A percentile compares a stretch with the other conserved stretches of the same genome.
Conservation (phyloP, 2,113 vertebrate species). For the Odontesthes bonariensis region DNA sequence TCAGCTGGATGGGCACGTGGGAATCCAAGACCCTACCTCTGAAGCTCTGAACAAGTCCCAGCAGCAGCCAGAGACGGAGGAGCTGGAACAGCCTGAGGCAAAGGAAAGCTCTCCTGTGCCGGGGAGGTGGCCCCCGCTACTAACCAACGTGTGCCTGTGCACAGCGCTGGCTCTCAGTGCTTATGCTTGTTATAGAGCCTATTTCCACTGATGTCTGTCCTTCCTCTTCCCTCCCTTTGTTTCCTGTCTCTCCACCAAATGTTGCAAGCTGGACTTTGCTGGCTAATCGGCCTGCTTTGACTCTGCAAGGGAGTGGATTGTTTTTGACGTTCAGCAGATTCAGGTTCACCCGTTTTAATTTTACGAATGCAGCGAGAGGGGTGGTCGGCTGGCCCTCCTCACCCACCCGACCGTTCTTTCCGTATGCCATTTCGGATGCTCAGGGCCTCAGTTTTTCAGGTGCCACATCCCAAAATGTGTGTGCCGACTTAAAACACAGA, state of each 20-base stretch:
- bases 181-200: conserved; percentile 93
- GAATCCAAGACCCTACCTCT: conserved; percentile 43
- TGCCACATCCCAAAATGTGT: conserved; percentile 66
- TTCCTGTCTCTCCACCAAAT: conserved; percentile 40
- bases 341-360: conserved; percentile 56
- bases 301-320: conserved; percentile 75
- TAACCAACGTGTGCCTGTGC: conserved; percentile 91
- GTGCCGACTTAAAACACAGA: conserved; percentile 81
- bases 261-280: conserved; percentile 48
- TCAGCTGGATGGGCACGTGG: conserved; percentile 39
- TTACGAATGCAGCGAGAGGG: conserved; percentile 50
- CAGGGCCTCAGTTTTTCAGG: conserved; percentile 96
- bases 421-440: conserved; percentile 87
- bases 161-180: conserved; percentile 89
- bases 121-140: conserved; percentile 88
- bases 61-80: conserved; percentile 45
- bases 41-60: conserved; percentile 61
- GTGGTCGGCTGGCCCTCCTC: conserved; percentile 47
- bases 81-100: conserved; percentile 16
- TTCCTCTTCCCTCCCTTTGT: conserved; percentile 4
- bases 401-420: conserved; percentile 70
- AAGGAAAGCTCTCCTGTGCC: conserved; percentile 56
- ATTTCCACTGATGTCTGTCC: conserved; percentile 85
- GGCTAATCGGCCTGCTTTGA: conserved; percentile 49
- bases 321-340: conserved; percentile 57